Percentiles rank a stretch among this genome's conserved stretches.
Evolutionary conservation across 2,888 invertebrate genomes (phyloP).

Genomic region (Diogma glabrata): DNA sequence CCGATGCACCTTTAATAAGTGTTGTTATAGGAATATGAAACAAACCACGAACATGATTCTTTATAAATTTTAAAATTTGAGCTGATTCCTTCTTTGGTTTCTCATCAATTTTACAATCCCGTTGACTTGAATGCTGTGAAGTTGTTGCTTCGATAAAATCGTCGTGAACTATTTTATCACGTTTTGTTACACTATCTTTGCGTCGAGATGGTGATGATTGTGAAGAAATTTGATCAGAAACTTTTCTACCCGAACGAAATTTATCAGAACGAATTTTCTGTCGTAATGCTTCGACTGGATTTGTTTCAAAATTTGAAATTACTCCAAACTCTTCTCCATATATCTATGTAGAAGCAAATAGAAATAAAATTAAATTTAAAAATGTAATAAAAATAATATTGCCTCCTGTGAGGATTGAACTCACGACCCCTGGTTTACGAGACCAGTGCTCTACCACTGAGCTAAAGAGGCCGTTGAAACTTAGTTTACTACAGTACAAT

Average conservation of each 20-base stretch:
- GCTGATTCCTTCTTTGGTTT: constrained; percentile 46
- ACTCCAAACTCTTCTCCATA: constrained; percentile 80
- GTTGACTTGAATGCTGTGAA: constrained; percentile 31
- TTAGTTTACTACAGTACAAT: neutral
- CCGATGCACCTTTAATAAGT: constrained; percentile 79
- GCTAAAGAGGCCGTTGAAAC: constrained; percentile 13
- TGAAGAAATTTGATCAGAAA: constrained; percentile 69
- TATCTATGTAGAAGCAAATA: constrained; percentile 40
- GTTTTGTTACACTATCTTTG: constrained; percentile 62
- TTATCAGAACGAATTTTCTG: constrained; percentile 29
- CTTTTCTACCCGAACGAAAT: constrained; percentile 48
- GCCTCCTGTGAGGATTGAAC: constrained; percentile 13
- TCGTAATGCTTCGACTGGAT: constrained; percentile 37
- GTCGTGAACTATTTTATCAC: constrained; percentile 39
- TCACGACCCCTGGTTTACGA: constrained; percentile 13
- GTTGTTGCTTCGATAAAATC: constrained; percentile 32
- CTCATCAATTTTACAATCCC: constrained; percentile 34
- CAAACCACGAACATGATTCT: constrained; percentile 68
- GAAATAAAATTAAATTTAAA: neutral
- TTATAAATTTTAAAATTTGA: constrained; percentile 68
- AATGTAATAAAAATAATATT: constrained; percentile 5
- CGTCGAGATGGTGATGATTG: constrained; percentile 66
- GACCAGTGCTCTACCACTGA: constrained; percentile 17
- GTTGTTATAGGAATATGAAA: constrained; percentile 84
- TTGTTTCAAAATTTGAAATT: constrained; percentile 43